A percentile compares a stretch with the other conserved stretches of the same genome.
Evolutionary conservation across 2,888 invertebrate species (phyloP).

Genomic region (Pollenia labialis): DNA sequence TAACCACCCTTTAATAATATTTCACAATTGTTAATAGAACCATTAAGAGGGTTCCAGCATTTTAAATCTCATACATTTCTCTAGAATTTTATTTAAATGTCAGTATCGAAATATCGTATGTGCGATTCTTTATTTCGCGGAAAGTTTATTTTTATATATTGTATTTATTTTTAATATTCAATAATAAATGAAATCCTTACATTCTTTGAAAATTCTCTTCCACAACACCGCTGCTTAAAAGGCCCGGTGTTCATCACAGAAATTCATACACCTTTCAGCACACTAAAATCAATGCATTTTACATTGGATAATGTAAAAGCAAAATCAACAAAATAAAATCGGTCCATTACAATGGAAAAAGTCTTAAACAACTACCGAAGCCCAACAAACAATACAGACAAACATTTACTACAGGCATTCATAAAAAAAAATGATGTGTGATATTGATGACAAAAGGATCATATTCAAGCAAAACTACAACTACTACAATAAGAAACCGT

Average conservation of each 20-base stretch:
- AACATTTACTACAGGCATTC: slow-evolving; percentile 23
- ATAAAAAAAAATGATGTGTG: slow-evolving; percentile 80
- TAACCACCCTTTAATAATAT: no score
- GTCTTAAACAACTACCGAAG: slow-evolving; percentile 69
- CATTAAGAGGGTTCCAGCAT: no score
- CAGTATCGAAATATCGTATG: no score
- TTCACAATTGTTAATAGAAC: no score
- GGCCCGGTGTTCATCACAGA: slow-evolving; percentile 42
- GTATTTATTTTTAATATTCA: no score
- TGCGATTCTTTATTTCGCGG: no score
- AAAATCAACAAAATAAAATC: slow-evolving; percentile 66
- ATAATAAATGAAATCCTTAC: neutral
- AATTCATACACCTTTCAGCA: slow-evolving; percentile 46
- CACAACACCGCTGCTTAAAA: slow-evolving; percentile 41
- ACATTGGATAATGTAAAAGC: slow-evolving; percentile 24
- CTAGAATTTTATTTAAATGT: no score
- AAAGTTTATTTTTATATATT: neutral
- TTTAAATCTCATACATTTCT: no score
- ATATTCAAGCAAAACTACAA: slow-evolving; percentile 50
- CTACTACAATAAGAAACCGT: slow-evolving; percentile 32
- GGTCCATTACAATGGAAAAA: slow-evolving; percentile 70
- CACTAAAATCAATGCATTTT: slow-evolving; percentile 52
- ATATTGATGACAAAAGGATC: slow-evolving; percentile 79
- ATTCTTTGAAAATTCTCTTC: neutral
- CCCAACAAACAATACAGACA: slow-evolving; percentile 68